Percentiles rank a stretch among this genome's conserved stretches.
phyloP scores from a whole-genome alignment of 2,113 vertebrate genomes.

The Genyomyrus donnyi region DNA sequence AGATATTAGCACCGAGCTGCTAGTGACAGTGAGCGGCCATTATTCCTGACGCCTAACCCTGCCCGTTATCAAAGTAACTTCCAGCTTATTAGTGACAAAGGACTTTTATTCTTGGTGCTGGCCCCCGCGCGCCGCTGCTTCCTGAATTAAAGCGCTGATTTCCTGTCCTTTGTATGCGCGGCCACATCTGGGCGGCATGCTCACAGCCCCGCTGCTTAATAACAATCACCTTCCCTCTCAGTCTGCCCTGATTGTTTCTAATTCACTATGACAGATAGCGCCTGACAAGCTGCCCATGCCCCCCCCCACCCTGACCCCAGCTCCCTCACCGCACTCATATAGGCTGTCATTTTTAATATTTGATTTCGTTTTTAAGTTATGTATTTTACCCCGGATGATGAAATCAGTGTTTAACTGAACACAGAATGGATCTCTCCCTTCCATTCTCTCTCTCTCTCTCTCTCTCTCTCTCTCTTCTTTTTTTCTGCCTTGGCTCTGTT shows the following conservation, averaged over 20 bases:
- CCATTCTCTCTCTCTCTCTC: slow-evolving; percentile 21
- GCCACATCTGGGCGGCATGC: slow-evolving; percentile 99
- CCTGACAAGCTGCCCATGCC: slow-evolving; percentile 98
- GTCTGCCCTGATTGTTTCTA: slow-evolving; percentile 99
- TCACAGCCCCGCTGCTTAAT: slow-evolving; percentile 97
- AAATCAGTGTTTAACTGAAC: slow-evolving; percentile 87
- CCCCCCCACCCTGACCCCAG: slow-evolving; percentile 98
- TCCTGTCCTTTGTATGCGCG: slow-evolving; percentile 99
- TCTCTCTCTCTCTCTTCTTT: slow-evolving; percentile 20
- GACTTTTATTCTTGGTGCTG: slow-evolving; percentile 86
- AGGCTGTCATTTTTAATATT: slow-evolving; percentile 99
- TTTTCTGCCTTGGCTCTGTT: background rate
- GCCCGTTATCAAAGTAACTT: slow-evolving; percentile 98
- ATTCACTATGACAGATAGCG: slow-evolving; percentile 99
- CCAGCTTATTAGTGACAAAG: slow-evolving; percentile 94
- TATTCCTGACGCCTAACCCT: slow-evolving; percentile 76
- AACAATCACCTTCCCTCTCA: slow-evolving; percentile 99
- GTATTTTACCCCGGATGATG: slow-evolving; percentile 91
- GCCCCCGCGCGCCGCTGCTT: slow-evolving; percentile 86
- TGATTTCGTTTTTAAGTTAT: slow-evolving; percentile 99
- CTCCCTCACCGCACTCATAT: slow-evolving; percentile 99
- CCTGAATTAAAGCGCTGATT: slow-evolving; percentile 99
- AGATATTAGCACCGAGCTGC: slow-evolving; percentile 67
- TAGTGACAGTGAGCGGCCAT: slow-evolving; percentile 68
- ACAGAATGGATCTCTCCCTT: slow-evolving; percentile 70